Base-by-base conservation (phyloP, 2,113 vertebrate genomes). In the Bufo bufo region DNA sequence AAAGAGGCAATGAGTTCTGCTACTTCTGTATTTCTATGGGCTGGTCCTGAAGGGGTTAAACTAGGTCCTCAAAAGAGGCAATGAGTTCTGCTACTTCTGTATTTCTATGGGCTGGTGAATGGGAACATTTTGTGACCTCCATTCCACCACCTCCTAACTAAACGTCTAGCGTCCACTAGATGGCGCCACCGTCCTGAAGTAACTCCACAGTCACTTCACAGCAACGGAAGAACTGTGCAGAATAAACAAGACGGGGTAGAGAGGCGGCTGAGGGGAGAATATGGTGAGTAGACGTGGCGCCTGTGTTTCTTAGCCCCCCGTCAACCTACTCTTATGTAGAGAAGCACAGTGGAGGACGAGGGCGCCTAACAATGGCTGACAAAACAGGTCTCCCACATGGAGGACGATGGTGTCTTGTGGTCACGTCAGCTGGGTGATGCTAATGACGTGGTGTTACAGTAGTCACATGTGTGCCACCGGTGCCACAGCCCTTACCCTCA, bases 191-290 rank as follows among this genome's bases (percentile, higher is more conserved):
- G 54, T 16, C 43, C 12, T 23, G 2, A 0, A 47, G 7, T 59
- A 33, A 77, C 9, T 61, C 8, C 13, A 49, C 20, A 63, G 3
- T 17, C 54, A 50, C 20, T 52, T 17, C 56, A 49, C 19, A 85
- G 56, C 19, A 50, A 52, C 84, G 84, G 84, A 85, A 85, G 84
- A 75, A 50, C 4, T 82, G 47, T 52, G 52, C 10, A 77, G 16
- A 84, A 65, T 65, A 63, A 19, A 52, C 59, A 50, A 58, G 20
- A 85, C 9, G 58, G 71, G 20, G 19, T 3, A 72, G 69, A 43
- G 58, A 50, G 19, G 45, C 84, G 47, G 74, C 52, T 49, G 84
- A 20, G 50, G 43, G 56, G 84, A 50, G 8, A 65, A 33, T 63
- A 63, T 77, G 84, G 84, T 85, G 52, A 85, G 84, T 85, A 23